Conservation (phyloP, 2,888 invertebrate genomes). For the Synanthedon formicaeformis region DNA sequence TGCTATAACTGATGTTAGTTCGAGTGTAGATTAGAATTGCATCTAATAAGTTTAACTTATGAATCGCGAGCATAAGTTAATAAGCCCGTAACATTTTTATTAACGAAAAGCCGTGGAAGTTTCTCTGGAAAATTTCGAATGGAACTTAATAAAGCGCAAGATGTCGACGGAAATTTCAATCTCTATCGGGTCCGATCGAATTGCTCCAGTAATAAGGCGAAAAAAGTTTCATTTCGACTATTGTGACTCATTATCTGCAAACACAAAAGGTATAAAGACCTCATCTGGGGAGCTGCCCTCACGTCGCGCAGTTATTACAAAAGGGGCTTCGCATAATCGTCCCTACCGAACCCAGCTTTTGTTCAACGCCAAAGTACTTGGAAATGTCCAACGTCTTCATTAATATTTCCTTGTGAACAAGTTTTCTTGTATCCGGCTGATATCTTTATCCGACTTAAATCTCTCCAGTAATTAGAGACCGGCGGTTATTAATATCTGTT, state of each 20-base stretch:
- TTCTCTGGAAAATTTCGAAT: background rate
- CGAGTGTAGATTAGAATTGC: too few relatives aligned
- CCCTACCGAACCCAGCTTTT: slow-evolving; percentile 12
- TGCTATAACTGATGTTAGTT: too few relatives aligned
- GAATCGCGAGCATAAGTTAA: background rate
- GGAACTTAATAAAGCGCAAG: slow-evolving; percentile 43
- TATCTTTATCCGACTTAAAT: background rate
- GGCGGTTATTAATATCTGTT: background rate
- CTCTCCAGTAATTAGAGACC: background rate
- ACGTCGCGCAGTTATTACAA: slow-evolving; percentile 17
- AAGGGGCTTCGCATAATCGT: slow-evolving; percentile 21
- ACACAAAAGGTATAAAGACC: slow-evolving; percentile 35
- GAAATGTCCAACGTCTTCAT: slow-evolving; percentile 53
- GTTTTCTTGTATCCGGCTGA: slow-evolving; percentile 1
- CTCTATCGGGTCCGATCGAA: slow-evolving; percentile 41
- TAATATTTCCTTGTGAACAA: slow-evolving; percentile 33
- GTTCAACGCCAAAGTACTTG: slow-evolving; percentile 18
- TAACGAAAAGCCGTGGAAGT: background rate
- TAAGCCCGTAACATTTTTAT: background rate
- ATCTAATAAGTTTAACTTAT: background rate
- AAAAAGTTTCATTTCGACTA: slow-evolving; percentile 20
- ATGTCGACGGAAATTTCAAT: slow-evolving; percentile 45
- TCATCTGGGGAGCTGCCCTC: slow-evolving; percentile 29
- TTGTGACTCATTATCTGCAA: slow-evolving; percentile 36
- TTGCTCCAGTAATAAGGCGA: slow-evolving; percentile 53